Evolutionary conservation across 53 echinoderm and acorn worm genomes (phyloP).

Genomic region (Mesocentrotus franciscanus): DNA sequence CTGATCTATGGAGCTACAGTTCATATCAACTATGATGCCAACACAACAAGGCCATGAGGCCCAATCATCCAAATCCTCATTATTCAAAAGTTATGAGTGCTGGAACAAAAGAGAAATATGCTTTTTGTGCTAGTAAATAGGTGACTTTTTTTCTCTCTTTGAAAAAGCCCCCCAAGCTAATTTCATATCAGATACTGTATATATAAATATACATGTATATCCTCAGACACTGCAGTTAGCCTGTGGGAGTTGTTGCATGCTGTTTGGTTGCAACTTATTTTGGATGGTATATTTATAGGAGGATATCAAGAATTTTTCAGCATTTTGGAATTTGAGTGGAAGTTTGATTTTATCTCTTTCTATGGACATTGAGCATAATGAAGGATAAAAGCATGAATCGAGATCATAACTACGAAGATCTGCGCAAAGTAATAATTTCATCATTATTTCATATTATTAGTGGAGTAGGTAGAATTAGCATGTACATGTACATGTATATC

Average conservation of each 20-base stretch:
- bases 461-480: not conserved
- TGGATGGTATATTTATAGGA: not conserved
- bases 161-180: not conserved
- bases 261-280: not conserved
- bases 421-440: slow-evolving; percentile 50
- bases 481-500: not conserved
- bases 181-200: not conserved
- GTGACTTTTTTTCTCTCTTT: not conserved
- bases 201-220: not conserved
- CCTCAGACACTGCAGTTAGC: not conserved
- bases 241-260: not conserved
- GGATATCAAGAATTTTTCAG: not conserved
- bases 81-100: slow-evolving; percentile 24
- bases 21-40: not conserved
- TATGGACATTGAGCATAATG: not conserved
- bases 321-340: not conserved
- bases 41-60: slow-evolving; percentile 29
- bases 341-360: not conserved
- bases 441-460: not conserved
- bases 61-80: slow-evolving; percentile 30
- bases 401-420: slow-evolving; percentile 40
- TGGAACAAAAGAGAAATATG: slow-evolving; percentile 52
- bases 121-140: slow-evolving; percentile 24
- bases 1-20: not conserved
- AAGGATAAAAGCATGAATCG: slow-evolving; percentile 33